Conservation (phyloP, 2,113 vertebrate species). For the Pandion haliaetus region DNA sequence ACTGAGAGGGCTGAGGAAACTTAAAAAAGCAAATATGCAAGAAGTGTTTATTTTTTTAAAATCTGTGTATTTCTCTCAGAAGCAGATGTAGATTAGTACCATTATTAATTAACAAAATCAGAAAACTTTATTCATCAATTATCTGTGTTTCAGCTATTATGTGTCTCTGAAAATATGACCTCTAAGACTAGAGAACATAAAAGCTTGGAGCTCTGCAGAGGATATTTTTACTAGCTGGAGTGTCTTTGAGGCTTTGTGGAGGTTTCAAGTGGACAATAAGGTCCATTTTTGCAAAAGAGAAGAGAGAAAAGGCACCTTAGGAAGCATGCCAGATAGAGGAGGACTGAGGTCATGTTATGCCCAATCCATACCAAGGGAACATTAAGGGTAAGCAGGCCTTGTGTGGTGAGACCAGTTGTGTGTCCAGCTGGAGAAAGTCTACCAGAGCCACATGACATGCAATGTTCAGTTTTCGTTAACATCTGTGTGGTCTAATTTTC, state of each 20-base stretch:
- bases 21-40: not conserved
- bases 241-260: not conserved
- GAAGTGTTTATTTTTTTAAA: not conserved
- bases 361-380: not conserved
- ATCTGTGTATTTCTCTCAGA: not conserved
- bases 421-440: not conserved
- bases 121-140: not conserved
- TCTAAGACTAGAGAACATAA: not conserved
- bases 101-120: not conserved
- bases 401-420: not conserved
- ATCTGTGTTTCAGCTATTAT: not conserved
- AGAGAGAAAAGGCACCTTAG: not conserved
- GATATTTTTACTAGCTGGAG: not conserved
- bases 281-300: not conserved
- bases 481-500: constrained; percentile 77
- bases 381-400: not conserved
- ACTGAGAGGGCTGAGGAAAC: not conserved
- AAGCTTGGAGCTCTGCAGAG: not conserved
- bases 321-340: not conserved
- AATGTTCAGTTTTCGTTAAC: not conserved
- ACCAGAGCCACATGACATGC: not conserved
- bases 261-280: not conserved
- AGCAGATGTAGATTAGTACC: not conserved
- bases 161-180: not conserved
- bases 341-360: not conserved